phyloP scores from a whole-genome alignment of 1,140 invertebrate genomes.

The Epicauta chinensis region DNA sequence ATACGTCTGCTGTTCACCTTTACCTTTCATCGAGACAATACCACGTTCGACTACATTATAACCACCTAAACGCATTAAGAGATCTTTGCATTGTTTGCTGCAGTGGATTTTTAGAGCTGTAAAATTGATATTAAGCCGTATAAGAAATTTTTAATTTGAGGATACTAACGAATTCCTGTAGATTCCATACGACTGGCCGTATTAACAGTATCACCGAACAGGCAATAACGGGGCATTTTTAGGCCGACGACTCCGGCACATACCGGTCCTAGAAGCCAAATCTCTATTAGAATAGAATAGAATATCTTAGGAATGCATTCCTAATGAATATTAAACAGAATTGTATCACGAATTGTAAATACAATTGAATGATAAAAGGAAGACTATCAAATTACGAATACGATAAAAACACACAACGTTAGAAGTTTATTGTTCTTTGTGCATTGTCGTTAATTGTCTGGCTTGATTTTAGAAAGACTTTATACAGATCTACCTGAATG shows the following conservation, averaged over 20 bases:
- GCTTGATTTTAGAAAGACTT: too few relatives aligned
- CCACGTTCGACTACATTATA: conserved; percentile 74
- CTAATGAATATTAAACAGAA: too few relatives aligned
- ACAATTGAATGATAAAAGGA: too few relatives aligned
- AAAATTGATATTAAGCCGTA: neutral
- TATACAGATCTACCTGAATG: conserved; percentile 83
- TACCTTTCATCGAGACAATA: conserved; percentile 78
- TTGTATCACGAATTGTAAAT: neutral
- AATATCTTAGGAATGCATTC: too few relatives aligned
- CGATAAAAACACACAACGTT: too few relatives aligned
- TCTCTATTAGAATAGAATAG: too few relatives aligned
- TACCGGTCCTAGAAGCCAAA: conserved; percentile 53
- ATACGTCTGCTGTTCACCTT: conserved; percentile 77
- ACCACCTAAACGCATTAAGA: conserved; percentile 72
- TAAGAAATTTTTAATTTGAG: neutral
- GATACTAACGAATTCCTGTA: conserved; percentile 61
- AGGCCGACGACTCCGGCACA: conserved; percentile 84
- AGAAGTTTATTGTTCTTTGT: too few relatives aligned
- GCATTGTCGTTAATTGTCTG: too few relatives aligned
- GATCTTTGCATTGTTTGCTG: conserved; percentile 63
- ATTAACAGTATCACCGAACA: conserved; percentile 90
- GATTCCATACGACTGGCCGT: conserved; percentile 93
- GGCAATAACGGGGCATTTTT: conserved; percentile 86
- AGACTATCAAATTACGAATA: too few relatives aligned
- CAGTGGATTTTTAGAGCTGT: conserved; percentile 80